phyloP scores from a whole-genome alignment of 2,797 vertebrate species.

The Siniperca obscura region DNA sequence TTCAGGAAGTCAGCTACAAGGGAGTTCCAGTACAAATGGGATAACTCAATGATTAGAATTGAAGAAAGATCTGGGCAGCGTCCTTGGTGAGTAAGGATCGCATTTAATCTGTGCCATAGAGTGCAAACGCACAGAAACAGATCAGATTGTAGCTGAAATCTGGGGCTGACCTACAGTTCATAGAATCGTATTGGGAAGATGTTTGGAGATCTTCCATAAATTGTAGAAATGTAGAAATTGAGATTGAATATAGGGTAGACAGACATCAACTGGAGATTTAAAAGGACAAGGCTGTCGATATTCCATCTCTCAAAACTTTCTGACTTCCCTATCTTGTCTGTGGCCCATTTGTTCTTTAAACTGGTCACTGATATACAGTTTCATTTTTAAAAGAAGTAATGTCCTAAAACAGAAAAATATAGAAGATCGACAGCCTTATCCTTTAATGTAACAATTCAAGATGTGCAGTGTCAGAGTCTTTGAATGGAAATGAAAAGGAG shows the following conservation, averaged over 20 bases:
- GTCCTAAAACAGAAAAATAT: not conserved
- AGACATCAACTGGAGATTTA: not conserved
- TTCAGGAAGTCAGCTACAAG: slow-evolving; percentile 19
- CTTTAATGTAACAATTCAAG: not conserved
- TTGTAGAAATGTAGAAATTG: not conserved
- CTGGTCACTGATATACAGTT: not conserved
- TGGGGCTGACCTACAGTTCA: not conserved
- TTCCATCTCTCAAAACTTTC: not conserved
- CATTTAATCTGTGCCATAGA: slow-evolving; percentile 20
- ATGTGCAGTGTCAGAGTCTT: not conserved
- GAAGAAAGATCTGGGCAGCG: not conserved
- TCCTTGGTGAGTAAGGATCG: slow-evolving; percentile 7
- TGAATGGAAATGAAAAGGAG: not conserved
- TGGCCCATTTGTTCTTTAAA: not conserved
- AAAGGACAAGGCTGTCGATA: not conserved
- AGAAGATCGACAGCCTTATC: not conserved
- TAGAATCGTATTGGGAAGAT: not conserved
- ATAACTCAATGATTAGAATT: slow-evolving; percentile 17
- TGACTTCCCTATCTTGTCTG: not conserved
- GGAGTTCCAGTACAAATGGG: slow-evolving; percentile 12
- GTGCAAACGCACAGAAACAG: not conserved
- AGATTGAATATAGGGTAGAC: not conserved
- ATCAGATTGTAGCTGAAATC: slow-evolving; percentile 5
- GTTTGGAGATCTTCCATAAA: not conserved
- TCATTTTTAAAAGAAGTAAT: not conserved